Base-by-base conservation (phyloP, 2,888 invertebrate species). In the Danaus chrysippus region DNA sequence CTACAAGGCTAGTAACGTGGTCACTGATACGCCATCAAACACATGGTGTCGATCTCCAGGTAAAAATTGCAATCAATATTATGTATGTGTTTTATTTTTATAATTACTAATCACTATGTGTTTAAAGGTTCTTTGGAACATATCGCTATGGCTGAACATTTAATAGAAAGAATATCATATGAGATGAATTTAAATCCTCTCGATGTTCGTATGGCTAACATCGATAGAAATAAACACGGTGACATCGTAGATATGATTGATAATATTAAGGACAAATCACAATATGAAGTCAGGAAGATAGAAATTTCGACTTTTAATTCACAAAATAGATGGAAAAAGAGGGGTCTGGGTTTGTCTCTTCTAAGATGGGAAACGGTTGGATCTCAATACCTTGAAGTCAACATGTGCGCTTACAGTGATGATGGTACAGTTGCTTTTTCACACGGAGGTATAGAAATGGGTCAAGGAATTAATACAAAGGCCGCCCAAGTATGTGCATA, bases 401-500 rank as follows among this genome's bases (percentile, higher is more conserved):
- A 88, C 61, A 91, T 95, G 42, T 91, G 93, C 0, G 92, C 95
- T n/a, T 95, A 92, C 74, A 93, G 92, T 46, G 87, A 91, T 0
- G 94, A 94, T 76, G 94, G 93, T 1, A 91, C 93, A 0, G 93
- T 96, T 0, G 87, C 92, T 1, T 86, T 96, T n/a, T 84, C 92
- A 1, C 94, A 95, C 69, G 93, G 93, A 11, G 94, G 94, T 3
- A 83, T 93, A 59, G 94, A 94, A 86, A 92, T 93, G 78, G 96
- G 96, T 0, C 96, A 96, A 87, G 96, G 96, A 8, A 91, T 95
- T 57, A 94, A 96, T 68, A 95, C 95, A 0, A 95, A 95, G 91
- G 93, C 92, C 0, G 92, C 93, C 1, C 95, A 96, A 87, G 93
- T 95, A 0, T 93, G 92, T 57, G 95, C 95, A 0, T 92, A 94